Base-by-base conservation (phyloP, 2,888 invertebrate species). In the Toxonevra muliebris region DNA sequence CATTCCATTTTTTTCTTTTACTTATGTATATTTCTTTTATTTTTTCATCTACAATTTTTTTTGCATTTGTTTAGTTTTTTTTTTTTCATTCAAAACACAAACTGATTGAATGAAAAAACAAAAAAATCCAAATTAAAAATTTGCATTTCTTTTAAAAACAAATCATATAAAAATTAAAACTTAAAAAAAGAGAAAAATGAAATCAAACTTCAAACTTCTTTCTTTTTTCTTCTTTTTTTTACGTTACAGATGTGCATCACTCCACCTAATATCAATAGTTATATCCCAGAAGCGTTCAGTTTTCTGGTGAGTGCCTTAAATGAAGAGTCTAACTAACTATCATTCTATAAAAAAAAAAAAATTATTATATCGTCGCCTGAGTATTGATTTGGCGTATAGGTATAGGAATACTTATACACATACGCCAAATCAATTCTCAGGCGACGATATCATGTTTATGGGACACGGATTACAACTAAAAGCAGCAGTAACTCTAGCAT, bases 251-350 rank as follows among this genome's bases (percentile, higher is more conserved):
- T 80, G 80, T 80, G 80, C 79, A 79, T 80, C 78, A 79, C 80
- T 69, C 80, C 80, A 78, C 80, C 80, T 74, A 80, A 80, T 80
- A 80, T 80, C 77, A 79, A 80, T 80, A 80, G 78, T 78, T 80
- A 80, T 79, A 80, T 80, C 79, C 80, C 80, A 80, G 80, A 80
- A 79, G 80, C 80, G 72, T 79, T 80, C 80, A 79, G 80, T 80
- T 80, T 80, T 80, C 80, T 80, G 80, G 80, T 80, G 80, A 80
- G 80, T 80, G 76, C 66, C 30, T 30, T 30, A 30, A 30, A 30
- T 30, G 30, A 30, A 30, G 58, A 73, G 54, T n/a, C 59, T 61
- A 41, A 62, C 61, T 65, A 66, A 66, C 54, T 66, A 61, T 50
- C 58, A 62, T 57, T 61, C 13, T 13, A 50, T 41, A 64, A 64